Conservation (phyloP, 2,888 invertebrate species). For the Drosophila borborema region DNA sequence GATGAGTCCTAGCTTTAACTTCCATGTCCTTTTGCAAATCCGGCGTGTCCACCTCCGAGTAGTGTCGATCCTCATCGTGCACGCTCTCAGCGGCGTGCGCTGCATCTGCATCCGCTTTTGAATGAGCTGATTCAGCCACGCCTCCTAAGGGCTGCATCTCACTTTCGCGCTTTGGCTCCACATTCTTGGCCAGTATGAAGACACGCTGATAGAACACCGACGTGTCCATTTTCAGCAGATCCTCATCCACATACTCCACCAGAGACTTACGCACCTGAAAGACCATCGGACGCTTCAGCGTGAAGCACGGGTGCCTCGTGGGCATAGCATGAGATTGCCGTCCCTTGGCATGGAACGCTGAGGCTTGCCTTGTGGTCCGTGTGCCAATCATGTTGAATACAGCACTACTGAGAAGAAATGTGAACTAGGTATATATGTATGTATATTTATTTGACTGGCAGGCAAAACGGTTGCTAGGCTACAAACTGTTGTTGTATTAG, state of each 20-base stretch:
- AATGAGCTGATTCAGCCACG: neutral
- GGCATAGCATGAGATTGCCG: neutral
- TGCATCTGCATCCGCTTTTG: constrained; percentile 10
- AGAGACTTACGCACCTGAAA: constrained; percentile 74
- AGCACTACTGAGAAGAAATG: neutral
- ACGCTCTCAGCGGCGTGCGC: neutral
- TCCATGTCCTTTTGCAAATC: no score
- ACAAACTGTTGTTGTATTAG: neutral
- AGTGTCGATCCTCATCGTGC: constrained; percentile 30
- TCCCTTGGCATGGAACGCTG: constrained; percentile 9
- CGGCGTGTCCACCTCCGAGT: constrained; percentile 27
- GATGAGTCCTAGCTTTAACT: neutral
- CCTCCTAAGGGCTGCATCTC: no score
- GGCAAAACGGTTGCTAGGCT: constrained; percentile 46
- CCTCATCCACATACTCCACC: constrained; percentile 70
- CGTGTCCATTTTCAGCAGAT: constrained; percentile 59
- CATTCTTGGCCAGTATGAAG: constrained; percentile 71
- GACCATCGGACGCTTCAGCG: constrained; percentile 43
- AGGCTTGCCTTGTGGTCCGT: neutral
- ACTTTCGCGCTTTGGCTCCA: constrained; percentile 5
- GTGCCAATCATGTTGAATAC: constrained; percentile 4
- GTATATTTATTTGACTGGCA: constrained; percentile 17
- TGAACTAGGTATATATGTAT: constrained; percentile 17
- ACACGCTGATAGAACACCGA: constrained; percentile 80
- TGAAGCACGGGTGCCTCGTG: constrained; percentile 38